Evolutionary conservation across 2,888 invertebrate species (phyloP), one percentile per base, ranked within the genome.

Genomic region (Scaptodrosophila latifasciaeformis): DNA sequence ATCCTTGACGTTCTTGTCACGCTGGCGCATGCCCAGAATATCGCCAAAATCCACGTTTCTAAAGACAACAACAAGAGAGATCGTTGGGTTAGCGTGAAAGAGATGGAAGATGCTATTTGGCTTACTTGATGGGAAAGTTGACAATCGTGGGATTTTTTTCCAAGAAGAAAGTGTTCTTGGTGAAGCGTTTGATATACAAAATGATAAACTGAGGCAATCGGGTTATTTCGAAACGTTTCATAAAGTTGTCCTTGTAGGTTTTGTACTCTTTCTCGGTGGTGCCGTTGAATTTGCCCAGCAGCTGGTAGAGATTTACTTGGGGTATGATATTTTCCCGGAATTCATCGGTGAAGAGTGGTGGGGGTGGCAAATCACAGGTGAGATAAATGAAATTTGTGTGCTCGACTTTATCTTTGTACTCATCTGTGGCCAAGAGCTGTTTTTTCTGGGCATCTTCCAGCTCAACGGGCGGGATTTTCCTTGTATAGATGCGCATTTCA

Each of bases 141-240:
- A 99, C 99, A 81, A 99, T 99, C 0, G 99, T 99, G 1, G 98
- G 98, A 88, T 99, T 99, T 87, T 99, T 99, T 86, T 99, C 99
- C 13, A 97, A 91, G 82, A 97, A 99, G 88, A 99, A 99, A 4
- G 97, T 97, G 84, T 99, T 99, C 87, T 97, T 99, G 1, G 97
- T 98, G 86, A 99, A 99, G 62, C 99, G 89, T 88, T 99, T 98
- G 63, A 99, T 96, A 80, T 97, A 98, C 49, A 99, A 87, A 79
- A 99, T 98, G 50, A 99, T 90, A 86, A 96, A 99, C 1, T 96
- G 96, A 4, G 98, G 98, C 61, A 99, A 88, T 72, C 92, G 90
- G 0, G 95, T 96, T 49, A 99, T 94, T 88, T 98, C 96, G 86
- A 99, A 99, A 67, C 97, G 89, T 85, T 99, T 99, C 88, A 99